Evolutionary conservation across 2,888 invertebrate genomes (phyloP), one percentile per base, ranked within the genome.

Genomic region (Oligia fasciuncula): DNA sequence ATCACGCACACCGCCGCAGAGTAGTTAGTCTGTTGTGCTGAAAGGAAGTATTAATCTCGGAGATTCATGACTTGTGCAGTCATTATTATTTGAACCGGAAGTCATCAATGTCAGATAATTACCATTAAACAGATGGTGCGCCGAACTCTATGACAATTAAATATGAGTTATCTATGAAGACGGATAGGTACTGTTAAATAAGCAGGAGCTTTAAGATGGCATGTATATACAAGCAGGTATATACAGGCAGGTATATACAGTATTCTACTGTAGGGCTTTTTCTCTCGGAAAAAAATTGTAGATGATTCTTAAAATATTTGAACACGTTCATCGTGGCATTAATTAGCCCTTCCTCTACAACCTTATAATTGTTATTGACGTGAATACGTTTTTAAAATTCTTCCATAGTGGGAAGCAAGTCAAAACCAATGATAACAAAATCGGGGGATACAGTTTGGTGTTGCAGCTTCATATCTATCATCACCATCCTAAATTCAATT

Each of bases 81-180:
- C 63, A 63, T 80, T 66, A 54, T 65, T 69, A 35, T 69, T 72
- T 62, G 23, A 81, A 63, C 67, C 46, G 81, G 81, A 81, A 84
- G 43, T 65, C 63, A 46, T 81, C 68, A 84, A 72, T 29, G 63
- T 65, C 80, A 46, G 67, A 14, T 43, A 49, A 17, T 51, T 9
- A 65, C 19, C 19, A 40, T 57, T 23, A 40, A 11, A 54, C 14
- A 57, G n/a, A 35, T 9, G 51, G 3, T 49, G 13, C 19, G 66
- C 43, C 4, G 23, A 57, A 63, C 54, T 40, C 23, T 19, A 46
- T 35, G 14, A 8, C n/a, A 4, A 2, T 40, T 13, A 49, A 49
- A 73, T 81, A 72, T 63, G n/a, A 9, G 13, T 17, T 40, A 35
- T 62, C 13, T 65, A 81, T 40, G 14, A 65, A 54, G 6, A 29